Conservation (phyloP, 2,888 invertebrate species). For the Callimorpha dominula region DNA sequence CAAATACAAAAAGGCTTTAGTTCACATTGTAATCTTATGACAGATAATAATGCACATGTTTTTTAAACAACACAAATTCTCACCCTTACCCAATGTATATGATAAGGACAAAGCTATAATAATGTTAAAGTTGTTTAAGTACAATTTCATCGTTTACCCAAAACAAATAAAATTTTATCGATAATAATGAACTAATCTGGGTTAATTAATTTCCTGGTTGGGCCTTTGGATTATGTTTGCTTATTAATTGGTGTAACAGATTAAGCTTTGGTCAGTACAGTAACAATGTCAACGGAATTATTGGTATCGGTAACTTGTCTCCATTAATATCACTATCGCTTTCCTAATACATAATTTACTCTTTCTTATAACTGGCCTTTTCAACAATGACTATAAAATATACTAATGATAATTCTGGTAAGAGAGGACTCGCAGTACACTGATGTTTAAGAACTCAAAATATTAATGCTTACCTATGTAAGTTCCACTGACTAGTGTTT, state of each 20-base stretch:
- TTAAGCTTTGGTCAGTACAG: slow-evolving; percentile 23
- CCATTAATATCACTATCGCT: slow-evolving; percentile 18
- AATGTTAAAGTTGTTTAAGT: not conserved
- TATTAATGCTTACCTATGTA: too few species aligned
- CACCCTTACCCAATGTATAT: too few species aligned
- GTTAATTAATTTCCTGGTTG: slow-evolving; percentile 11
- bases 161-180: not conserved
- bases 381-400: not conserved
- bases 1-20: too few species aligned
- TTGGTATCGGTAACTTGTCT: slow-evolving; percentile 24
- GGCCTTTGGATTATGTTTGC: slow-evolving; percentile 24
- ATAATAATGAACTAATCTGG: slow-evolving; percentile 1
- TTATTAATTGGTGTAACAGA: slow-evolving; percentile 37
- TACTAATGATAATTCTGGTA: too few species aligned
- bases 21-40: too few species aligned
- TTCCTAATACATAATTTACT: slow-evolving; percentile 21
- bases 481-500: too few species aligned
- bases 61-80: too few species aligned
- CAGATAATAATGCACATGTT: too few species aligned
- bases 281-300: slow-evolving; percentile 41
- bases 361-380: slow-evolving; percentile 15
- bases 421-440: too few species aligned
- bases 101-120: not conserved
- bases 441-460: not conserved
- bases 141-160: slow-evolving; percentile 2